phyloP scores from a whole-genome alignment of 1,140 invertebrate genomes.

The Brachionus calyciflorus region DNA sequence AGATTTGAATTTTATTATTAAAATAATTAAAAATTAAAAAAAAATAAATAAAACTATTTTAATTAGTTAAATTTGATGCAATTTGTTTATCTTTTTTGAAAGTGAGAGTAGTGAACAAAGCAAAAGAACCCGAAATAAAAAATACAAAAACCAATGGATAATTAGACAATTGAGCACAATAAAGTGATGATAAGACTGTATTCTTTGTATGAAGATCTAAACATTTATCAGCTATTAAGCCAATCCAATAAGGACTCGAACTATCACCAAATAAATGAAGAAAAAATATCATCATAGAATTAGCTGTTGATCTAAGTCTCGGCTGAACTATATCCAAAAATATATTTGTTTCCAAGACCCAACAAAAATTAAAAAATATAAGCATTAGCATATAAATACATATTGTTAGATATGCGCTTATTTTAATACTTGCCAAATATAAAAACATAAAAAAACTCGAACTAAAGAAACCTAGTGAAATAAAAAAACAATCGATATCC shows the following conservation, averaged over 20 bases:
- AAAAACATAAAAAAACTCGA: conserved; percentile 21
- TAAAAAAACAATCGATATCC: conserved; percentile 2
- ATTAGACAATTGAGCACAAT: conserved; percentile 29
- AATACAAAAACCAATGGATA: conserved; percentile 39
- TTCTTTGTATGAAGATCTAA: background rate
- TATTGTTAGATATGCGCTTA: conserved; percentile 3
- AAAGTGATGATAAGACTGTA: background rate
- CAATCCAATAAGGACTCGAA: conserved; percentile 39
- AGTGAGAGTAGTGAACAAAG: background rate
- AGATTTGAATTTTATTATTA: no score
- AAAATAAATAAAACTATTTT: background rate
- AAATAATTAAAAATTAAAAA: no score
- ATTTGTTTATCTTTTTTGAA: conserved; percentile 24
- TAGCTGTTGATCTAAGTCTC: conserved; percentile 3
- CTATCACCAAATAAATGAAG: conserved; percentile 43
- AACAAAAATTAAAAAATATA: conserved; percentile 41
- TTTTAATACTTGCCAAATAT: conserved; percentile 2
- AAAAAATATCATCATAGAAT: conserved; percentile 42
- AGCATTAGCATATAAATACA: conserved; percentile 14
- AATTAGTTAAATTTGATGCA: background rate
- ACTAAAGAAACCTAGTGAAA: conserved; percentile 4
- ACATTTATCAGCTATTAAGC: conserved; percentile 38
- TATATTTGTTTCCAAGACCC: conserved; percentile 38
- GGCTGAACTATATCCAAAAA: conserved; percentile 32
- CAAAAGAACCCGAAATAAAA: conserved; percentile 11